Evolutionary conservation across 2,797 vertebrate species (phyloP), one percentile per base, ranked within the genome.

Genomic region (Ctenosaura bakeri): DNA sequence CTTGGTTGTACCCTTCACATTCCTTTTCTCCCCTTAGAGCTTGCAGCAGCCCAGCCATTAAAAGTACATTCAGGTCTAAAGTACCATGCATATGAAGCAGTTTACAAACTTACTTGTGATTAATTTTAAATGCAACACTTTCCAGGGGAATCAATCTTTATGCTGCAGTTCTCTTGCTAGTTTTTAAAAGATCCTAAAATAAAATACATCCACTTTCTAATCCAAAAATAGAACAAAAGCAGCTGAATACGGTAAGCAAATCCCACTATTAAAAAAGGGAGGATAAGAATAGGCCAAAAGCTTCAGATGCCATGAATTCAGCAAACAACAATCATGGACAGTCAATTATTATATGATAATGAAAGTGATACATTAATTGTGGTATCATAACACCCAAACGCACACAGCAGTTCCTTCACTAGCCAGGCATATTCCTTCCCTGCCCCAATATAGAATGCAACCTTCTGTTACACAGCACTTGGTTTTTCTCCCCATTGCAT

Each of bases 61-160:
- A 92, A 95, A 94, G 90, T 0, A 10, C 50, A 95, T 93, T 92
- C 86, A 85, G 88, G 92, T 91, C 90, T 93, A 93, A 92, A 91
- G 89, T 56, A 91, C 50, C 90, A 92, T 83, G 87, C 6, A 81
- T 89, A 95, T 93, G 87, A 93, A 91, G 90, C 90, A 93, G 87
- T 94, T 93, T 93, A 94, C 2, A 4, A 93, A 95, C 69, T 92
- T 80, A 87, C 91, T 90, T 50, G 89, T 93, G 71, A 94, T 95
- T 92, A 92, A 81, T 85, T 93, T 93, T 92, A 96, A 94, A 95
- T 86, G 92, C 69, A 90, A 90, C 50, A 42, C 54, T 92, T 94
- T 90, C 79, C 8, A 1, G 78, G 92, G 35, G 85, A 95, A 92
- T 93, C 38, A 20, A 76, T 92, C 90, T 92, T 83, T 77, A 0